phyloP scores from a whole-genome alignment of 2,113 vertebrate genomes.

The Prionailurus viverrinus region DNA sequence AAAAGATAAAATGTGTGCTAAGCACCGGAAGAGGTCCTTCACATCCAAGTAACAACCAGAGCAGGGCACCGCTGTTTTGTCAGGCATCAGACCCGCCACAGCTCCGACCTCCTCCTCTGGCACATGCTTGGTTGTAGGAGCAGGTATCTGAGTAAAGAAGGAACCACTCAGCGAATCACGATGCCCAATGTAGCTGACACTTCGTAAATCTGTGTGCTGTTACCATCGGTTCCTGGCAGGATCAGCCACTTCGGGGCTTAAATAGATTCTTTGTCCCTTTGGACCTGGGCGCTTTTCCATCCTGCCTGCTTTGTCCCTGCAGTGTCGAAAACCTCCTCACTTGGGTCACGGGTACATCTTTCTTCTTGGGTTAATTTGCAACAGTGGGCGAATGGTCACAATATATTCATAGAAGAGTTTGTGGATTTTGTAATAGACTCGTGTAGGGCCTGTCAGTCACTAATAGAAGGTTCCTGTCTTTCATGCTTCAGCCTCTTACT shows the following conservation, averaged over 20 bases:
- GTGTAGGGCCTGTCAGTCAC: neutral
- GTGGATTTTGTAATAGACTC: neutral
- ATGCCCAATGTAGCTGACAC: fast-evolving
- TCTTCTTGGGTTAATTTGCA: neutral
- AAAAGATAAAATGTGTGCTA: neutral
- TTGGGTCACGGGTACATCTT: neutral
- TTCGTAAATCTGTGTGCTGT: neutral
- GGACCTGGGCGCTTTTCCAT: neutral
- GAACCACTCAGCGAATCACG: neutral
- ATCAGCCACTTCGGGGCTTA: neutral
- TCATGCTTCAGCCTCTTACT: fast-evolving
- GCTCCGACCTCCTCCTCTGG: neutral
- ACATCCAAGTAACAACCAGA: neutral
- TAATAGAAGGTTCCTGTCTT: no score
- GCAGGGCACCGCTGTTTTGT: neutral
- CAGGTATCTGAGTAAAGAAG: neutral
- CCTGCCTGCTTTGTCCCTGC: neutral
- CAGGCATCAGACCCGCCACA: neutral
- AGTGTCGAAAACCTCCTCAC: neutral
- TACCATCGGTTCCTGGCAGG: neutral
- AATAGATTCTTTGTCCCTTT: neutral
- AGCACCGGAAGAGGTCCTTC: neutral
- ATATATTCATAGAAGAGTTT: neutral
- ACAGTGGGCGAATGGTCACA: neutral
- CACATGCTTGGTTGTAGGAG: neutral